Conservation (phyloP, 2,888 invertebrate genomes). For the Holacanthella duospinosa region DNA sequence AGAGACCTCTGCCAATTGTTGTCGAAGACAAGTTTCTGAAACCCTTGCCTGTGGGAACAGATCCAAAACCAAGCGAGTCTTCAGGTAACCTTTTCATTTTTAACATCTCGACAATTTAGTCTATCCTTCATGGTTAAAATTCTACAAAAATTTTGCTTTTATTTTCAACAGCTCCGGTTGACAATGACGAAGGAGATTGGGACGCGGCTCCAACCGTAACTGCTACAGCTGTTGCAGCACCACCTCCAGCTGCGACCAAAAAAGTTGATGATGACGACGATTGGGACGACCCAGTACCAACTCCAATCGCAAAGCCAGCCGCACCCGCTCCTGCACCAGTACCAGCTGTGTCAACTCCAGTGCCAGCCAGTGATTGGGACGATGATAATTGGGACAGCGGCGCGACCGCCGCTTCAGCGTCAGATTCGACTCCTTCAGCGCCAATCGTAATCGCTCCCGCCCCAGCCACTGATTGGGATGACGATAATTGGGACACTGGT, state of each 20-base stretch:
- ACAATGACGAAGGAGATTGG: constrained; percentile 26
- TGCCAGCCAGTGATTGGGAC: constrained; percentile 5
- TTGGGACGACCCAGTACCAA: constrained; percentile 17
- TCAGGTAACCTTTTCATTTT: too few relatives aligned
- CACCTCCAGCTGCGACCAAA: too few relatives aligned
- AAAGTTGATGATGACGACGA: constrained; percentile 12
- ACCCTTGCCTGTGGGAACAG: neutral
- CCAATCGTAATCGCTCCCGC: neutral
- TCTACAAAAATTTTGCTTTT: neutral
- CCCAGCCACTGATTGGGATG: constrained; percentile 14
- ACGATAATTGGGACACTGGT: constrained; percentile 14
- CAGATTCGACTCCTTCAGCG: neutral
- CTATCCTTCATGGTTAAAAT: too few relatives aligned
- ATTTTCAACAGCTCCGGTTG: constrained; percentile 14
- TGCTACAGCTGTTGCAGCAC: constrained; percentile 8
- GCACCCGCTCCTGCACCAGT: neutral
- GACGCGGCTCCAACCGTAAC: constrained; percentile 15
- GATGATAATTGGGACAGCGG: constrained; percentile 21
- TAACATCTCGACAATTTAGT: too few relatives aligned
- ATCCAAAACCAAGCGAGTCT: neutral
- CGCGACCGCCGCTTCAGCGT: constrained; percentile 13
- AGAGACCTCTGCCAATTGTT: constrained; percentile 42
- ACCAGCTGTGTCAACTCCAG: neutral
- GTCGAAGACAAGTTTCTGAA: too few relatives aligned
- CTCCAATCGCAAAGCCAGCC: neutral